Base-by-base conservation (phyloP, 2,113 vertebrate species). In the Burhinus oedicnemus region DNA sequence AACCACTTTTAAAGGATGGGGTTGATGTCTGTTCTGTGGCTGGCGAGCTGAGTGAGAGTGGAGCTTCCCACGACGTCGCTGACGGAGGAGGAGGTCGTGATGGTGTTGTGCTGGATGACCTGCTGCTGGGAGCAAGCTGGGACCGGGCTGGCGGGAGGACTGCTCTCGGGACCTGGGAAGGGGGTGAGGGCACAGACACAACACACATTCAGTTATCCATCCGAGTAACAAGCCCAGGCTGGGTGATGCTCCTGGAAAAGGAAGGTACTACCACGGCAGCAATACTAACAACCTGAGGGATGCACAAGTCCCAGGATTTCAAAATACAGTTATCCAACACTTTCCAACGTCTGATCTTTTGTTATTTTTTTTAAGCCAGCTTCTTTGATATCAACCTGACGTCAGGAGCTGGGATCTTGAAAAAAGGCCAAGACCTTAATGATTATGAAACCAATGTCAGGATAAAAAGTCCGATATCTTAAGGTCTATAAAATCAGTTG, bases 71-170 rank as follows among this genome's bases (percentile, higher is more conserved):
- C 98, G 12, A 98, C 98, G 85, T 99, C 98, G 7, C 99, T 99
- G 98, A 99, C 98, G 0, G 99, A 98, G 47, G 99, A 99, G 97
- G 99, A 99, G 93, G 99, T 99, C 42, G 99, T 99, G 98, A 99
- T 99, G 98, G 99, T 99, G 98, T 99, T 99, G 98, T 99, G 99
- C 98, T 99, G 99, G 97, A 99, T 99, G 98, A 99, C 99, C 96
- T 99, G 99, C 97, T 99, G 99, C 98, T 99, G 99, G 74, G 99
- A 99, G 97, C 99, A 99, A 51, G 98, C 98, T 62, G 99, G 99
- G 80, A 98, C 97, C 0, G 99, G 99, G 95, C 99, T 99, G 25
- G 98, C 98, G 4, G 99, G 99, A 77, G 99, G 99, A 90, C 99
- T 99, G 95, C 99, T 99, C 97, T 99, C 99, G 2, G 99, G 99